Evolutionary conservation across 1,140 invertebrate species (phyloP), one percentile per base, ranked within the genome.

Genomic region (Leptopilina boulardi): DNA sequence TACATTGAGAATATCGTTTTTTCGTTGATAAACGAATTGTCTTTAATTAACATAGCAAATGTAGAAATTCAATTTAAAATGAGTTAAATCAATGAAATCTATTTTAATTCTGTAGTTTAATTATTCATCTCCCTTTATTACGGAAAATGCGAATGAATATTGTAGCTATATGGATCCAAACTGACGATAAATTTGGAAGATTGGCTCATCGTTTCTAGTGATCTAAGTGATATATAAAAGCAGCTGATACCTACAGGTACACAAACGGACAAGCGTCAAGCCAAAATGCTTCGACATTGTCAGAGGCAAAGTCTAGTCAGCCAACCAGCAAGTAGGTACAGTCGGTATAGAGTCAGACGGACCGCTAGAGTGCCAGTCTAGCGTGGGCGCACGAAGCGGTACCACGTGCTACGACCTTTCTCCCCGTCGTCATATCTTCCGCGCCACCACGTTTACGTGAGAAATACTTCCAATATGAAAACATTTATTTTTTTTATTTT

Each of bases 311-410:
- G 15, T 66, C 73, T 70, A 79, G 75, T 79, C 78, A 77, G 59
- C 51, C 71, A 72, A 71, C 83, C 76, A 83, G 71, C 79, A 81
- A 90, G 88, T 89, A 89, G 89, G 83, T 85, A 86, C 87, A 88
- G 85, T 88, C 88, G 87, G 86, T 80, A 78, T 89, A 84, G 83
- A 87, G 88, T 88, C 89, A 86, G 88, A 81, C 89, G 83, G 82
- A n/a, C 74, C 85, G 86, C 85, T 73, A 81, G 71, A 82, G 84
- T 83, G 86, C 75, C 88, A 91, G 89, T 91, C 87, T 88, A 88
- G 77, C 87, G 88, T 87, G 83, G 85, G 84, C 85, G 86, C 84
- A 87, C 85, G 81, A 80, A 83, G 84, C 82, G 88, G 74, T 75
- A 87, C 83, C 85, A 89, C 86, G 87, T 85, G 82, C 70, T n/a